Base-by-base conservation (phyloP, 2,888 invertebrate species). In the Tetrapedia diversipes region DNA sequence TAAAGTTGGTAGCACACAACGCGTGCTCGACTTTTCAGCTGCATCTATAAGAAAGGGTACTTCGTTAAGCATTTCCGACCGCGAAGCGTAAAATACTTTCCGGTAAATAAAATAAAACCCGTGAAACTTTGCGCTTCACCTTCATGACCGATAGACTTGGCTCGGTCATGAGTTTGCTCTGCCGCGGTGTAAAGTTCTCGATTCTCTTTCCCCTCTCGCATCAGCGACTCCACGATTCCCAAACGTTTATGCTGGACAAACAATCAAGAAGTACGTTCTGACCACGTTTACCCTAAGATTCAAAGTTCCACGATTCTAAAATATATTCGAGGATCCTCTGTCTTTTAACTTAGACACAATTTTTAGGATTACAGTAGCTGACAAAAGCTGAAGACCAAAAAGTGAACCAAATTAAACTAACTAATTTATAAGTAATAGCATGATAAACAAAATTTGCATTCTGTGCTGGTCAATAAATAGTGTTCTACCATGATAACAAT, bases 151-250 rank as follows among this genome's bases (percentile, higher is more conserved):
- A 45, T 34, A 45, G 43, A 24, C 60, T 47, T 24, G 47, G n/a
- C 29, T 59, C 57, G 8, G 32, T 60, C 45, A 10, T 32, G 45
- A 60, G 22, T 60, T 60, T 60, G 24, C 27, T 47, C 16, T 32
- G 24, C 29, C 32, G n/a, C n/a, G 22, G 59, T 60, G 59, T 60
- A 60, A 60, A 60, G 27, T 60, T 61, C 60, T 34, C 60, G 59
- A 59, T 59, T 43, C 41, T 41, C 22, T 22, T n/a, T n/a, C 11
- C 11, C n/a, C 24, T n/a, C 32, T 11, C 29, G n/a, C n/a, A n/a
- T n/a, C n/a, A 1, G 11, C 8, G 14, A 59, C 19, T 47, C 32
- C n/a, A n/a, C 45, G 45, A 47, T 22, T 60, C 45, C 32, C 59
- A 14, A 32, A 32, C 59, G 59, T 59, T 59, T 59, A 29, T 19